Base-by-base conservation (phyloP, 2,113 vertebrate species). In the Actenoides hombroni region DNA sequence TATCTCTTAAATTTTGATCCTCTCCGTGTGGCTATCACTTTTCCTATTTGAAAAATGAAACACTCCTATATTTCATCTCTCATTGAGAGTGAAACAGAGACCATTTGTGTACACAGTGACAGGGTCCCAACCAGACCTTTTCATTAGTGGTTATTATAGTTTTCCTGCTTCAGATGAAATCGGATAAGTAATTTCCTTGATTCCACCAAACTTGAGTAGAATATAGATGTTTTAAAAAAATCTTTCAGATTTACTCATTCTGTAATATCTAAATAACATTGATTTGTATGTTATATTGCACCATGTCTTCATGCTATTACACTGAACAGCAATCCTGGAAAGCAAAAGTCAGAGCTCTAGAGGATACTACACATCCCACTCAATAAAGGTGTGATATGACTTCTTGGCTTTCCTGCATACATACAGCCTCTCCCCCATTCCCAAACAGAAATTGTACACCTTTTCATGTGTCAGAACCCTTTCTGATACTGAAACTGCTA, bases 301-400 rank as follows among this genome's bases (percentile, higher is more conserved):
- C 29, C 49, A 56, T 16, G 24, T 57, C 16, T 60, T 82, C 33
- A 42, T 11, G 20, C 13, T 71, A 17, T 39, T 70, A 68, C 48
- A 71, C 44, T 26, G 33, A 91, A 49, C n/a, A 61, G 44, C 9
- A 79, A 85, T 44, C 39, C 33, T 73, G 54, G 37, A 60, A 78
- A 88, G 11, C 8, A 4, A 57, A 74, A 84, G 53, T 28, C 57
- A 63, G 56, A 76, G 18, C 42, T 60, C 39, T 9, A 21, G 17
- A 37, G 79, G 44, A 48, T 17, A 75, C 25, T 13, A 17, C 6
- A 54, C 20, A 56, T 79, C 35, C 14, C 53, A 44, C 39, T 53
- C 0, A 0, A 42, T 18, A 51, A 60, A 90, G 29, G 31, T 21
- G 8, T 16, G 37, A 29, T 9, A 7, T 2, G 3, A 33, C 46